Evolutionary conservation across 2,113 vertebrate species (phyloP).

Genomic region (Trogon surrucura): DNA sequence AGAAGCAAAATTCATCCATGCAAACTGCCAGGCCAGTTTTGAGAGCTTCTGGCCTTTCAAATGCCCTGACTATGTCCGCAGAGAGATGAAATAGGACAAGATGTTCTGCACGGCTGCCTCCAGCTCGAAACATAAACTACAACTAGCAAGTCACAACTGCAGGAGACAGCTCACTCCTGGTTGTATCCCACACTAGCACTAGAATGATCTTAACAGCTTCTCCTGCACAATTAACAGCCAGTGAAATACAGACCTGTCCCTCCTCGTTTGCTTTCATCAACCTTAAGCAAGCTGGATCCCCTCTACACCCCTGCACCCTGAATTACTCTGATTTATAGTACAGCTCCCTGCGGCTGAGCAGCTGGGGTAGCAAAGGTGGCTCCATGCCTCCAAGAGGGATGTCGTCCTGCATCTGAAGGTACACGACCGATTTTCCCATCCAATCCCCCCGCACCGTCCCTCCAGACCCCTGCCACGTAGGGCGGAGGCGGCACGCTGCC

Average conservation of each 20-base stretch:
- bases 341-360: background rate
- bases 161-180: background rate
- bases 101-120: background rate
- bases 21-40: background rate
- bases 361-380: background rate
- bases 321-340: background rate
- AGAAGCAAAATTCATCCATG: background rate
- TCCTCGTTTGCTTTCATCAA: background rate
- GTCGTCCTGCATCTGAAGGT: background rate
- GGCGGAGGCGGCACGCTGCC: background rate
- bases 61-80: background rate
- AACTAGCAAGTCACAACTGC: background rate
- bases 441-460: background rate
- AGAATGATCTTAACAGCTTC: background rate
- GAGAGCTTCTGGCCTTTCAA: rapidly evolving
- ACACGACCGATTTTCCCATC: background rate
- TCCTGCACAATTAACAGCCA: background rate
- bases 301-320: background rate
- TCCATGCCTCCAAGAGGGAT: background rate
- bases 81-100: background rate
- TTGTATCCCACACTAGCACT: background rate
- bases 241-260: background rate
- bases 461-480: rapidly evolving
- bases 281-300: background rate
- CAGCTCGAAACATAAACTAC: rapidly evolving